Conservation (phyloP, 2,113 vertebrate species). For the Colius striatus region DNA sequence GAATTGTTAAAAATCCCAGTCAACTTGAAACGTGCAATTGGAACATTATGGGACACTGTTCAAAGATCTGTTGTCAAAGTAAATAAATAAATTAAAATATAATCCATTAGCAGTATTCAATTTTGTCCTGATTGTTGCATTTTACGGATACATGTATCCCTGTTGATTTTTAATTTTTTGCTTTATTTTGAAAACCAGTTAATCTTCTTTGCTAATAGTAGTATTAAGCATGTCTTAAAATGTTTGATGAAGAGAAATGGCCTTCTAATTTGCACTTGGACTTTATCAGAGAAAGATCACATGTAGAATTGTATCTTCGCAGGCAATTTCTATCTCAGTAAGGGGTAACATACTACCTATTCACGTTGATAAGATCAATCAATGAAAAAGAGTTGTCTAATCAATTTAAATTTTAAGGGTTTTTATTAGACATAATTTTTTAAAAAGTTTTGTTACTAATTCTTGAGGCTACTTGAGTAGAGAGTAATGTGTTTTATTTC, state of each 20-base stretch:
- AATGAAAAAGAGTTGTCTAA: neutral
- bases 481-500: neutral
- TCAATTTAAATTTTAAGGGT: neutral
- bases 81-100: neutral
- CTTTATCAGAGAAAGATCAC: neutral
- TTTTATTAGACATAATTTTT: fast-evolving
- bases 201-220: conserved; percentile 20
- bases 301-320: neutral
- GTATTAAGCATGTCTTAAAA: neutral
- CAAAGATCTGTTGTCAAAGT: neutral
- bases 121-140: neutral
- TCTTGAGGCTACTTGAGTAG: neutral
- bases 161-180: neutral
- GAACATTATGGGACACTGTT: neutral
- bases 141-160: neutral
- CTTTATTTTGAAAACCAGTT: conserved; percentile 21
- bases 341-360: too few species aligned
- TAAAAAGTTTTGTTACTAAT: neutral
- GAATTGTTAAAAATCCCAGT: neutral
- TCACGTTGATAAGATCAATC: neutral
- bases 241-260: neutral
- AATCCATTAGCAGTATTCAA: neutral
- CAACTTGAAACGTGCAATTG: neutral
- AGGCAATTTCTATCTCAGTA: too few species aligned
- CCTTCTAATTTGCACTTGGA: neutral